Evolutionary conservation across 2,888 invertebrate genomes (phyloP).

Genomic region (Nasonovia ribisnigri): DNA sequence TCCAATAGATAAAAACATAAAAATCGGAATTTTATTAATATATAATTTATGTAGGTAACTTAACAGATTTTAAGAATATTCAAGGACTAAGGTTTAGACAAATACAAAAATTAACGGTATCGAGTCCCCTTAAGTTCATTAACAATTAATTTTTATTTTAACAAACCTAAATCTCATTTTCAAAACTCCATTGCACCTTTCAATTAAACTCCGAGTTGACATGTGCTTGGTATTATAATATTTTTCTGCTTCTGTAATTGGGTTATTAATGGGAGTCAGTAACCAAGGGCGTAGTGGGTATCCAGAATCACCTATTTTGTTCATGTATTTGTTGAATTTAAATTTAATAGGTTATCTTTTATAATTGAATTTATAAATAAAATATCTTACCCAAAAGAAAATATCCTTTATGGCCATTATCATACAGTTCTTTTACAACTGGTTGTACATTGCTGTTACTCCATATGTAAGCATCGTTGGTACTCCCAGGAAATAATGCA

Average conservation of each 20-base stretch:
- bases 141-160: background rate
- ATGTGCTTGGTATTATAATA: conserved; percentile 24
- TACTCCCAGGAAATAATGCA: conserved; percentile 19
- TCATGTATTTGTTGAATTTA: conserved; percentile 6
- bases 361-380: background rate
- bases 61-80: too few relatives aligned
- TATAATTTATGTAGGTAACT: too few relatives aligned
- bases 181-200: conserved; percentile 47
- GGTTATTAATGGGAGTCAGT: conserved; percentile 39
- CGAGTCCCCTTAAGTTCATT: background rate
- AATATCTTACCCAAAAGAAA: background rate
- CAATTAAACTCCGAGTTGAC: conserved; percentile 35
- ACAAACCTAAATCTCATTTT: conserved; percentile 44
- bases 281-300: conserved; percentile 56
- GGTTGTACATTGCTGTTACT: background rate
- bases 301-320: conserved; percentile 53
- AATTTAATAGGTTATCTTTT: too few relatives aligned
- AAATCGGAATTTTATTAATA: too few relatives aligned
- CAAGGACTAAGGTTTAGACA: too few relatives aligned
- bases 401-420: conserved; percentile 8
- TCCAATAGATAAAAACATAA: too few relatives aligned
- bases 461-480: conserved; percentile 15
- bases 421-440: background rate
- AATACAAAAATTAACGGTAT: too few relatives aligned
- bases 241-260: conserved; percentile 28